Percentiles rank a stretch among this genome's conserved stretches.
Conservation (phyloP, 2,888 invertebrate genomes). For the Tenthredo livida region DNA sequence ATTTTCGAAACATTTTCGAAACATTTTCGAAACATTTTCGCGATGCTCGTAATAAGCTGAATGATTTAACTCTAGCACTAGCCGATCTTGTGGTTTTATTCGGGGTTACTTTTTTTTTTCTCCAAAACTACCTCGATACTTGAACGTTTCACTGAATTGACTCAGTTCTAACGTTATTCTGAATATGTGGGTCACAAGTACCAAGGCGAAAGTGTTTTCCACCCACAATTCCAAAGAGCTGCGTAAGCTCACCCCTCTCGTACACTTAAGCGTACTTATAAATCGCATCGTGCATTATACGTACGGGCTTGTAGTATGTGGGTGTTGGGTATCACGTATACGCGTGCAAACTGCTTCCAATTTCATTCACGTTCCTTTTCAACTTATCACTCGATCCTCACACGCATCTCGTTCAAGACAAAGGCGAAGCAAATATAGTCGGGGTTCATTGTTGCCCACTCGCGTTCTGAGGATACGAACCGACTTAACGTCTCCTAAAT, state of each 20-base stretch:
- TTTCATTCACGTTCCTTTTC: slow-evolving; percentile 33
- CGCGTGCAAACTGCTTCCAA: background rate
- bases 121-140: background rate
- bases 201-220: slow-evolving; percentile 34
- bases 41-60: background rate
- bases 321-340: background rate
- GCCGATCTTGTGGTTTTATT: background rate
- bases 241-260: slow-evolving; percentile 40
- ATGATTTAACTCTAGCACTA: background rate
- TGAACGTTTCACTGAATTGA: background rate
- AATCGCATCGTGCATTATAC: slow-evolving; percentile 34
- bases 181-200: slow-evolving; percentile 48
- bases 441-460: slow-evolving; percentile 6
- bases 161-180: background rate
- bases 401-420: slow-evolving; percentile 26
- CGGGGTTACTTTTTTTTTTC: background rate
- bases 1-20: too few relatives aligned
- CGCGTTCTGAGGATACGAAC: background rate
- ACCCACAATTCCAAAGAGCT: slow-evolving; percentile 36
- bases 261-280: slow-evolving; percentile 23
- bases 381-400: slow-evolving; percentile 14
- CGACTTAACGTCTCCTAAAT: background rate
- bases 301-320: background rate
- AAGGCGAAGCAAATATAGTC: slow-evolving; percentile 26
- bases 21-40: too few relatives aligned